Evolutionary conservation across 2,113 vertebrate genomes (phyloP), one percentile per base, ranked within the genome.

Genomic region (Rhinogobius similis): DNA sequence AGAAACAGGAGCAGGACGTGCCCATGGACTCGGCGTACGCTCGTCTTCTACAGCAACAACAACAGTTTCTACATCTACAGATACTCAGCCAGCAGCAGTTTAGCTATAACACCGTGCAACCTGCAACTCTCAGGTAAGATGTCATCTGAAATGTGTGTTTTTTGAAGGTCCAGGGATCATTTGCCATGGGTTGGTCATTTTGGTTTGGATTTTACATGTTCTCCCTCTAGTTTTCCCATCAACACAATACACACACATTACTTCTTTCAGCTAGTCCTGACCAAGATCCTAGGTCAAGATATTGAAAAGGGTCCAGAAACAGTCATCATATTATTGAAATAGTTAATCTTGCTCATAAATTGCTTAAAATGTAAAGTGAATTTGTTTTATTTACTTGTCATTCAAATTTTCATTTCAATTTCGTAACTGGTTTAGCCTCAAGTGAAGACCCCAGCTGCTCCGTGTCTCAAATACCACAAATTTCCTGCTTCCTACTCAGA

Each of bases 11-110:
- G 89, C 94, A 78, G 11, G 95, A 97, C 75, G 91, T 93, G 0
- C 95, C 91, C 58, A 98, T 98, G 98, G 97, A 99, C 87, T 96
- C 96, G 27, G 94, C 97, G 75, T 99, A 99, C 5, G 95, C 95
- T 58, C 95, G 96, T 48, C 93, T 99, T 82, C 94, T 99, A 41
- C 95, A 99, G 79, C 97, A 99, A 78, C 98, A 99, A 87, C 98
- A 99, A 86, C 96, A 99, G 68, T 99, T 99, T 89, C 92, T 99
- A 76, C 97, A 99, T 91, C 95, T 99, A 38, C 97, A 99, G 93
- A 99, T 99, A 89, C 89, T 99, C 74, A 97, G 93, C 91, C 98
- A 99, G 86, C 97, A 98, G 68, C 95, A 95, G 89, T 98, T 94
- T 93, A 96, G 88, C 91, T 98, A 95, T 90, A 96, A 95, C 89